Evolutionary conservation across 2,113 vertebrate species (phyloP).

Genomic region (Athene cunicularia): DNA sequence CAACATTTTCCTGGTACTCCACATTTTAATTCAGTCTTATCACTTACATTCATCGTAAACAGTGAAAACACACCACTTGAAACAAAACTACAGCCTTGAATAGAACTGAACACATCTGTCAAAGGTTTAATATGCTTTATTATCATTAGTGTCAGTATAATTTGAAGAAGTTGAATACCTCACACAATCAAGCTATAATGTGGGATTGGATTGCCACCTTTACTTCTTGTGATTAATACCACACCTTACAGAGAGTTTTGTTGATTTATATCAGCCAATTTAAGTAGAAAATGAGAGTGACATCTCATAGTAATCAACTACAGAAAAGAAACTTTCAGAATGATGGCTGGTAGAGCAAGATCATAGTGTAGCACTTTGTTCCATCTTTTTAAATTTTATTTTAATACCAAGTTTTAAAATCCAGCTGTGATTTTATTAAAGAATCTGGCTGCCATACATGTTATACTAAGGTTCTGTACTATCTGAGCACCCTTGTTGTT

Average conservation of each 20-base stretch:
- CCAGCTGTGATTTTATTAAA: background rate
- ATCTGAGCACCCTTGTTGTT: background rate
- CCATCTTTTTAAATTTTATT: background rate
- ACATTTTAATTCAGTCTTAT: background rate
- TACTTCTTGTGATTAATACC: background rate
- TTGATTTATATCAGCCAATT: background rate
- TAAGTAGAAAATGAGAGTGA: background rate
- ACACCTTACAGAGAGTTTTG: background rate
- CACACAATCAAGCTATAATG: background rate
- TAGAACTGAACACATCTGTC: background rate
- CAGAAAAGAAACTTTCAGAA: background rate
- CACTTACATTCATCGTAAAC: background rate
- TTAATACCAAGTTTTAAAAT: background rate
- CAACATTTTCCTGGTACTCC: background rate
- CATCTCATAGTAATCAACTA: background rate
- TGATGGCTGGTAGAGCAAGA: background rate
- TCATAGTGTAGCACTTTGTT: background rate
- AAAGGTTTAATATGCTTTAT: background rate
- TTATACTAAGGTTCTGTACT: background rate
- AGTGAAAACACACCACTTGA: background rate
- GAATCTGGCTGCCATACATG: rapidly evolving
- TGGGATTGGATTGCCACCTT: background rate
- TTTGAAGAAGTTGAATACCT: background rate
- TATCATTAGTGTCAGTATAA: background rate
- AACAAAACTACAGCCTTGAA: background rate